phyloP scores from a whole-genome alignment of 2,888 invertebrate species.

The Plagiodera versicolora region DNA sequence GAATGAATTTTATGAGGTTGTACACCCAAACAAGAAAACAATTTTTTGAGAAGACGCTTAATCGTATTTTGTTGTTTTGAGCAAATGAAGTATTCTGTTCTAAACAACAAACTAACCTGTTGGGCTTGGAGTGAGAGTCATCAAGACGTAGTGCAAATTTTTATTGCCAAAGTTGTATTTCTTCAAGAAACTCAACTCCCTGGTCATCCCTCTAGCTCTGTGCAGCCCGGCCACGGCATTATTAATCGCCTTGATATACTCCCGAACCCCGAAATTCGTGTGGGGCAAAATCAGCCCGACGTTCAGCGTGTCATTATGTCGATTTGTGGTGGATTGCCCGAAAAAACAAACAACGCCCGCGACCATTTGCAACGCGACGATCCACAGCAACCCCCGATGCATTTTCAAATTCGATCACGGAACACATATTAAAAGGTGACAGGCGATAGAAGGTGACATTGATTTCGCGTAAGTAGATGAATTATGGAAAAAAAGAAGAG shows the following conservation, averaged over 20 bases:
- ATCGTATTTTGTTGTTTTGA: too few species aligned
- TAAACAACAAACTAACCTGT: conserved; percentile 60
- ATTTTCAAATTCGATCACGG: conserved; percentile 16
- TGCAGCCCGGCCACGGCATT: conserved; percentile 63
- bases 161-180: conserved; percentile 65
- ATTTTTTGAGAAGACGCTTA: too few species aligned
- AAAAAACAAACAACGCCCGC: conserved; percentile 37
- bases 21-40: too few species aligned
- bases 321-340: conserved; percentile 35
- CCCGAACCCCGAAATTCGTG: conserved; percentile 66
- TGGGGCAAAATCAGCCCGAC: conserved; percentile 65
- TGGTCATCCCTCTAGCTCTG: conserved; percentile 60
- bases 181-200: conserved; percentile 62
- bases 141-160: conserved; percentile 67
- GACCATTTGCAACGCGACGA: conserved; percentile 32
- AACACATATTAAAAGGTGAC: conserved; percentile 21
- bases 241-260: conserved; percentile 68
- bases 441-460: background rate
- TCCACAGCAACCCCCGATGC: conserved; percentile 39
- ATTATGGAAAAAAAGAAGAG: conserved; percentile 15
- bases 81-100: too few species aligned
- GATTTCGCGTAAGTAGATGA: background rate
- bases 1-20: too few species aligned
- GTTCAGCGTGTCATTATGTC: conserved; percentile 50
- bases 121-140: conserved; percentile 73